These are phyloP conservation scores for Panopea generosa DNA, from an alignment of 2,888 invertebrate genomes.

Conservation along the genomic window DNA sequence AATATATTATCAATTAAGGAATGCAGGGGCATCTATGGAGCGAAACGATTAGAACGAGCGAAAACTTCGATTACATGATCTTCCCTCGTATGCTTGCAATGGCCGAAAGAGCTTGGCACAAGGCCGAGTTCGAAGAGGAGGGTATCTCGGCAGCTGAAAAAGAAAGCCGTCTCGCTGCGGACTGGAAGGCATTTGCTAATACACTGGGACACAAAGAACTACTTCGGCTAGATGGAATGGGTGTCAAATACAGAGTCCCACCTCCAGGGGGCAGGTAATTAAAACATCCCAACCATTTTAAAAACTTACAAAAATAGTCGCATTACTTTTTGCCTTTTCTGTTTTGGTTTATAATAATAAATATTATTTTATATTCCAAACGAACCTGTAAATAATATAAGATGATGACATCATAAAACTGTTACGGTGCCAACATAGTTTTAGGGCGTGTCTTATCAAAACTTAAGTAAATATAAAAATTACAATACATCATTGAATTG, in stretches of 20 bases:
- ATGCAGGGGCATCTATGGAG: slow-evolving; percentile 82
- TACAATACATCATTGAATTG: too few species aligned
- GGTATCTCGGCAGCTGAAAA: slow-evolving; percentile 15
- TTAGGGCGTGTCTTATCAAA: too few species aligned
- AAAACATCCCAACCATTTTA: too few species aligned
- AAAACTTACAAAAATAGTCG: too few species aligned
- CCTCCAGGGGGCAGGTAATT: slow-evolving; percentile 78
- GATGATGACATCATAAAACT: too few species aligned
- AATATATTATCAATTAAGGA: slow-evolving; percentile 66
- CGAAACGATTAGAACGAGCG: slow-evolving; percentile 71
- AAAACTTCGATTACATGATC: slow-evolving; percentile 75
- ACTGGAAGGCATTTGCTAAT: slow-evolving; percentile 76
- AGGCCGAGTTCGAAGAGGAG: slow-evolving; percentile 73
- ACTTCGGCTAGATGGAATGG: slow-evolving; percentile 67
- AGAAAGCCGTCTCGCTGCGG: slow-evolving; percentile 28
- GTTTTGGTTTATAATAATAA: neutral
- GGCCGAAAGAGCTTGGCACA: slow-evolving; percentile 82
- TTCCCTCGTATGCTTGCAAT: slow-evolving; percentile 78
- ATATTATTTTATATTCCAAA: neutral
- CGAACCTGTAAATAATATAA: too few species aligned
- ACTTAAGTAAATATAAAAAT: too few species aligned
- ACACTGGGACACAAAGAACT: slow-evolving; percentile 76
- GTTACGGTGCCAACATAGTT: too few species aligned
- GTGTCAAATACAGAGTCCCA: slow-evolving; percentile 72
- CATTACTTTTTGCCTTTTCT: too few species aligned